phyloP scores from a whole-genome alignment of 2,113 vertebrate species.

The Anolis sagrei region DNA sequence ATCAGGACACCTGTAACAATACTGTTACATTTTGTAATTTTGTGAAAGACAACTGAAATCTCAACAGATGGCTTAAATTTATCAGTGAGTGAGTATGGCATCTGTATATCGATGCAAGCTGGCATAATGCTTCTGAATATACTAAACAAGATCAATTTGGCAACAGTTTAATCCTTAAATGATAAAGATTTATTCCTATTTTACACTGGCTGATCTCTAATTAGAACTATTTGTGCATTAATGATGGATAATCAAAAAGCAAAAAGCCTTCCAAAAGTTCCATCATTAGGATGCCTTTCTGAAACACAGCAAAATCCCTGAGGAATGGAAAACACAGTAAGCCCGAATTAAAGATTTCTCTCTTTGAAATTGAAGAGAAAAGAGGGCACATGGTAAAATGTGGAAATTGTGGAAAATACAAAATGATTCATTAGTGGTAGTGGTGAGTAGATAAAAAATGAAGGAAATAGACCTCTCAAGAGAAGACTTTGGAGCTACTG shows the following conservation, averaged over 20 bases:
- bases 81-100: conserved; percentile 7
- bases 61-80: background rate
- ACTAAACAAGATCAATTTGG: conserved; percentile 12
- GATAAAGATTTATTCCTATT: conserved; percentile 53
- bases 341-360: background rate
- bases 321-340: accelerated
- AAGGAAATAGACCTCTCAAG: background rate
- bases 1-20: background rate
- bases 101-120: conserved; percentile 14
- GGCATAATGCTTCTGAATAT: background rate
- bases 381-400: background rate
- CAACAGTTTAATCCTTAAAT: conserved; percentile 37
- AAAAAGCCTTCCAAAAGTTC: conserved; percentile 33
- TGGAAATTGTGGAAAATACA: background rate
- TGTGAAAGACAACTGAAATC: background rate
- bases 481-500: background rate
- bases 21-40: background rate
- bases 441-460: too few species aligned
- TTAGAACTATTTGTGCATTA: conserved; percentile 54
- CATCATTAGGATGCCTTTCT: conserved; percentile 16
- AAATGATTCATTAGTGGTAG: background rate
- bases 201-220: conserved; percentile 53
- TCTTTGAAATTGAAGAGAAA: background rate
- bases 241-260: conserved; percentile 30
- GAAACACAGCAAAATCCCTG: background rate